Evolutionary conservation across 2,113 vertebrate species (phyloP), one percentile per base, ranked within the genome.

Genomic region (Glaucidium brasilianum): DNA sequence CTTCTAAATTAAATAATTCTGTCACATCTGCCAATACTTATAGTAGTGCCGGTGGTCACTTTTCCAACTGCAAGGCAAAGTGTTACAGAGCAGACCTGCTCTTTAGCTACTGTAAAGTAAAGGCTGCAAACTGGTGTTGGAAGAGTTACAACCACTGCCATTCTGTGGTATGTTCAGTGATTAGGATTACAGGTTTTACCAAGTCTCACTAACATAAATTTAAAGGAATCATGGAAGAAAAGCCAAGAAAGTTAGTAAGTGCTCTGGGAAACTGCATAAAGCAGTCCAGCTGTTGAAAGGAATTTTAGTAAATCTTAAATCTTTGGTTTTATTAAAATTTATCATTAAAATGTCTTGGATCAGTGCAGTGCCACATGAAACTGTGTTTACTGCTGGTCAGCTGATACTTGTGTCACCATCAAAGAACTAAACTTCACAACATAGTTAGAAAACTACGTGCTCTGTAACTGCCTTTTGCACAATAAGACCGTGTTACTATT

Each of bases 321-420:
- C 47, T 80, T 80, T 87, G 66, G 47, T 32, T 80, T 77, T 71
- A 49, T 67, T 77, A 39, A 21, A 39, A 21, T 63, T 20, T 52
- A 52, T 80, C 76, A 76, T 73, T 45, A 88, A 94, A 92, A 85
- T 35, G 12, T 64, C 56, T 81, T 64, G 76, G 76, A 37, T 55
- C 29, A 52, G 79, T 71, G 58, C 66, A 73, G 6, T 52, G 62
- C 78, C n/a, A 59, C 16, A 5, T 0, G 7, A 75, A 95, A 47
- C 34, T 84, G 8, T 72, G 77, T 91, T 95, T 83, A 39, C 73
- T 74, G n/a, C 39, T 56, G 52, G 52, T 85, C 87, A 91, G 56
- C 68, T 95, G 93, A 25, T 35, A 15, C 15, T 49, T 89, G 95
- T 88, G 58, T 91, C 76, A 53, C 74, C 83, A 92, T 77, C 27